phyloP scores from a whole-genome alignment of 2,113 vertebrate species.

The Pollimyrus isidori region DNA sequence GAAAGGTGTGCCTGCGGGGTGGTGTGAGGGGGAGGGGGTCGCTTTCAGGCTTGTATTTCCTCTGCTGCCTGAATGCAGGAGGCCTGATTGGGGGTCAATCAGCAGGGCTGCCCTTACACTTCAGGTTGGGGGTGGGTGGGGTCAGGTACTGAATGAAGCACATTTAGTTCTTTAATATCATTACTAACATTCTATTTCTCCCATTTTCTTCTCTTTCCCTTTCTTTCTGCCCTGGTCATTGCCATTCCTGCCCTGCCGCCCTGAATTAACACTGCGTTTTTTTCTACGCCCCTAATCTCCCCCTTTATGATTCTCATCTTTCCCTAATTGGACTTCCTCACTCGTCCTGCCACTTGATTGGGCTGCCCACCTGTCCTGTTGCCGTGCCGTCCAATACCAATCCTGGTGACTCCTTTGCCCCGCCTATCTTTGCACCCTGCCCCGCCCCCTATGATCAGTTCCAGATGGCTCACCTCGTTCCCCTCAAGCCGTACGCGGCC shows the following conservation, averaged over 20 bases:
- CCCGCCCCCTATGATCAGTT: conserved; percentile 55
- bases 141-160: not conserved
- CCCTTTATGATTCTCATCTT: not conserved
- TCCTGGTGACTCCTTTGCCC: not conserved
- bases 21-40: not conserved
- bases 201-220: not conserved
- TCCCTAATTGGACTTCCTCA: not conserved
- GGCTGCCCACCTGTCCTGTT: not conserved
- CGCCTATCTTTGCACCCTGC: conserved; percentile 1
- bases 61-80: not conserved
- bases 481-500: conserved; percentile 81
- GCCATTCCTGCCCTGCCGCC: not conserved
- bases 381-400: not conserved
- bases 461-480: conserved; percentile 84
- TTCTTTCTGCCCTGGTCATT: not conserved
- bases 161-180: not conserved
- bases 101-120: no score
- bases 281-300: not conserved
- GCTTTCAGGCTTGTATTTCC: not conserved
- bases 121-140: not conserved
- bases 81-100: not conserved
- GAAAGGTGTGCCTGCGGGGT: conserved; percentile 64
- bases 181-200: not conserved
- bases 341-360: not conserved
- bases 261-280: not conserved